A percentile compares a stretch with the other conserved stretches of the same genome.
phyloP scores from a whole-genome alignment of 1,140 invertebrate species.

The Cotesia vestalis region DNA sequence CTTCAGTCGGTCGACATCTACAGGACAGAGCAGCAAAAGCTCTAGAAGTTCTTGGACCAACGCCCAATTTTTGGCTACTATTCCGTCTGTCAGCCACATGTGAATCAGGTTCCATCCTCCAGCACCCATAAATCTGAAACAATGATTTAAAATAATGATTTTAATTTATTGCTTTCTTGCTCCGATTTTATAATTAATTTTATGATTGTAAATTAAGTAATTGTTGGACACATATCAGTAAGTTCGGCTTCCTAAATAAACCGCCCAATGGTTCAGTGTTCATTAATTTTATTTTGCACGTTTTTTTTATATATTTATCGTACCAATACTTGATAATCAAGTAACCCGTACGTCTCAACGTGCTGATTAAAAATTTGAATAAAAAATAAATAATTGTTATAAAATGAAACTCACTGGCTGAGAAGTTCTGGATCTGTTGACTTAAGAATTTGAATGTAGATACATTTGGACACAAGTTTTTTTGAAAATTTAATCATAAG shows the following conservation, averaged over 20 bases:
- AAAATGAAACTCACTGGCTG: constrained; percentile 72
- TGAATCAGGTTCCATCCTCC: constrained; percentile 91
- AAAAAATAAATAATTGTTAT: constrained; percentile 13
- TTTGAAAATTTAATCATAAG: constrained; percentile 96
- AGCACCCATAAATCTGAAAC: constrained; percentile 81
- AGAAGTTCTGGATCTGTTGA: constrained; percentile 85
- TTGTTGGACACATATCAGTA: constrained; percentile 54
- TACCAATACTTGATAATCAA: constrained; percentile 38
- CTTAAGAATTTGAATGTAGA: constrained; percentile 93
- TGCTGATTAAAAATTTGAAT: constrained; percentile 38
- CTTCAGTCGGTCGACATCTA: constrained; percentile 88
- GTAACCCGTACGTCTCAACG: constrained; percentile 44
- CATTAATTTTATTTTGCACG: constrained; percentile 51
- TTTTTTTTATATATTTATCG: constrained; percentile 38
- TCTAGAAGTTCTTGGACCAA: constrained; percentile 86
- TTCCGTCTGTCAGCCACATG: constrained; percentile 87
- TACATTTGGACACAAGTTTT: constrained; percentile 94
- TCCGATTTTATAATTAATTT: constrained; percentile 9
- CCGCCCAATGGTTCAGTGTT: constrained; percentile 54
- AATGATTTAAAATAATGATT: constrained; percentile 36
- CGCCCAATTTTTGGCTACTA: constrained; percentile 83
- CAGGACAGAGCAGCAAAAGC: constrained; percentile 83
- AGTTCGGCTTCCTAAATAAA: constrained; percentile 43
- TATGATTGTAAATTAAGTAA: too few species aligned
- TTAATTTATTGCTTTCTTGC: constrained; percentile 15